Evolutionary conservation across 2,888 invertebrate genomes (phyloP).

Genomic region (Eupithecia abbreviata): DNA sequence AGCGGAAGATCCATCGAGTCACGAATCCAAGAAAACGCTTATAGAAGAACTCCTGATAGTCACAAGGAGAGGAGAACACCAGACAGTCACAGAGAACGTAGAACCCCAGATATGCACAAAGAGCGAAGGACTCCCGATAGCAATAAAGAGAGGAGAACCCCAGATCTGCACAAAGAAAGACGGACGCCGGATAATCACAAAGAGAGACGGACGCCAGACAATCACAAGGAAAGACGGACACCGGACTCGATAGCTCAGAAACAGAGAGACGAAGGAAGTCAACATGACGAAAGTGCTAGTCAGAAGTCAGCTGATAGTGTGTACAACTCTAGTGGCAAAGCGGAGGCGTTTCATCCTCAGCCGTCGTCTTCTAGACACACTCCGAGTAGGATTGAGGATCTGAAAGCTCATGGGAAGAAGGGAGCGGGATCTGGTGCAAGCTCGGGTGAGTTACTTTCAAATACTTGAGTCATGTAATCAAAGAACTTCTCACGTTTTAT

Average conservation of each 20-base stretch:
- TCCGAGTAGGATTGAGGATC: conserved; percentile 78
- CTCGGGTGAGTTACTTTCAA: conserved; percentile 69
- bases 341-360: conserved; percentile 71
- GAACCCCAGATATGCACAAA: conserved; percentile 68
- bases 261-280: conserved; percentile 62
- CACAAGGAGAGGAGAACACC: conserved; percentile 49
- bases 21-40: conserved; percentile 65
- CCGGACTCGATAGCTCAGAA: conserved; percentile 70
- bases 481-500: neutral
- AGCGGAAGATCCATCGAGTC: conserved; percentile 76
- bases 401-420: conserved; percentile 75
- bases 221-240: conserved; percentile 63
- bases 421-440: conserved; percentile 85
- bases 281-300: conserved; percentile 74
- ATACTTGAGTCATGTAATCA: neutral
- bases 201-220: conserved; percentile 68
- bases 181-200: conserved; percentile 68
- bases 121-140: conserved; percentile 69
- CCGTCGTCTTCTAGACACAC: conserved; percentile 79
- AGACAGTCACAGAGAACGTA: conserved; percentile 52
- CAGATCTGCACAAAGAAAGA: conserved; percentile 63
- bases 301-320: conserved; percentile 83
- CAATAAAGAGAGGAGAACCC: conserved; percentile 67
- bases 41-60: conserved; percentile 73
- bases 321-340: conserved; percentile 81